Base-by-base conservation (phyloP, 2,113 vertebrate genomes). In the Proteles cristata region DNA sequence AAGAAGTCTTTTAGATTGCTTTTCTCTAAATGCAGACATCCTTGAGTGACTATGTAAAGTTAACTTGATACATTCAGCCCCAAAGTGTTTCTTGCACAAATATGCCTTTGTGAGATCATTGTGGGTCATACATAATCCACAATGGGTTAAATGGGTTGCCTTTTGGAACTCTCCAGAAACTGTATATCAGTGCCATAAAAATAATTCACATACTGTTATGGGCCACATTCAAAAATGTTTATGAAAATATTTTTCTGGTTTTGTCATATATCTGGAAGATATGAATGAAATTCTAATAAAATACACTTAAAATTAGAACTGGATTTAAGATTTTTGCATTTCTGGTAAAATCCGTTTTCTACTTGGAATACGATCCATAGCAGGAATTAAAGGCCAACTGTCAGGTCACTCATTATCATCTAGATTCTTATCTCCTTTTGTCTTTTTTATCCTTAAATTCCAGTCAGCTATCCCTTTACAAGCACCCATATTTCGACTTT, bases 1-100 rank as follows among this genome's bases (percentile, higher is more conserved):
- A 61, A 88, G 65, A 69, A 87, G 68, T 91, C 16, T 92, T 97
- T 76, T 93, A 85, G 45, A 89, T 82, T 66, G 28, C 58, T 96
- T 90, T 96, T 85, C 66, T 82, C 26, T 86, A 86, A 92, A 69
- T 89, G 33, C 21, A 93, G 14, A 5, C n/a, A 89, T 91, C 33
- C n/a, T 69, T 94, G 58, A 93, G 39, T 93, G 61, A n/a, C n/a
- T 83, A 0, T 96, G 33, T 92, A 90, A 53, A 83, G 88, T 85
- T 95, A 58, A 69, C 73, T 28, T 83, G 71, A 93, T 74, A 96
- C 65, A 58, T 85, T 88, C 31, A 85, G 58, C 28, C 43, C 50
- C 26, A 94, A 26, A 63, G 50, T 69, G 14, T 88, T 92, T 92
- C 31, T 71, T 88, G 35, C 17, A 31, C 17, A 84, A 25, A 48